Evolutionary conservation across 2,888 invertebrate genomes (phyloP).

Genomic region (Chymomyza fuscimana): DNA sequence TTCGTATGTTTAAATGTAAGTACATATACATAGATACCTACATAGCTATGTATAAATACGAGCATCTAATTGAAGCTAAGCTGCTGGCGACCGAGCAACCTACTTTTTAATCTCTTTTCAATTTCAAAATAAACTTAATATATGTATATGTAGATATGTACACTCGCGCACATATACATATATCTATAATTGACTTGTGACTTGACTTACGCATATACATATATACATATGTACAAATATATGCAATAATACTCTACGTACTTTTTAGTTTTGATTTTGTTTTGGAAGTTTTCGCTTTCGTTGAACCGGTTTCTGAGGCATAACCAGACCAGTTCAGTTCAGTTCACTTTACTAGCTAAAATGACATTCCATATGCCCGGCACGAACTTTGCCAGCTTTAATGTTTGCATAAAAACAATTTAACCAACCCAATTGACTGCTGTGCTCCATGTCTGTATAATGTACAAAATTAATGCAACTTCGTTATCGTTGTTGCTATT

Average conservation of each 20-base stretch:
- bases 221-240: background rate
- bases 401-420: constrained; percentile 12
- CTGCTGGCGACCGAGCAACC: background rate
- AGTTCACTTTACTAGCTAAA: constrained; percentile 31
- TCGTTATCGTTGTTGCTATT: constrained; percentile 2
- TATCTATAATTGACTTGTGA: no score
- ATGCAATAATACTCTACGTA: constrained; percentile 1
- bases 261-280: constrained; percentile 14
- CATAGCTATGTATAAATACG: background rate
- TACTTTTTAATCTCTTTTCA: constrained; percentile 1
- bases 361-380: constrained; percentile 49
- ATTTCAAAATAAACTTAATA: background rate
- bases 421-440: no score
- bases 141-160: background rate
- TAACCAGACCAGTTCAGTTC: constrained; percentile 29
- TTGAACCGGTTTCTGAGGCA: constrained; percentile 53
- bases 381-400: constrained; percentile 40
- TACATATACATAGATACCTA: background rate
- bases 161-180: no score
- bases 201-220: no score
- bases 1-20: background rate
- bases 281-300: constrained; percentile 47
- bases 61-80: background rate
- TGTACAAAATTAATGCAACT: constrained; percentile 27
- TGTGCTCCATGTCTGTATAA: no score